Conservation (phyloP, 2,888 invertebrate species). For the Caenorhabditis sp. region DNA sequence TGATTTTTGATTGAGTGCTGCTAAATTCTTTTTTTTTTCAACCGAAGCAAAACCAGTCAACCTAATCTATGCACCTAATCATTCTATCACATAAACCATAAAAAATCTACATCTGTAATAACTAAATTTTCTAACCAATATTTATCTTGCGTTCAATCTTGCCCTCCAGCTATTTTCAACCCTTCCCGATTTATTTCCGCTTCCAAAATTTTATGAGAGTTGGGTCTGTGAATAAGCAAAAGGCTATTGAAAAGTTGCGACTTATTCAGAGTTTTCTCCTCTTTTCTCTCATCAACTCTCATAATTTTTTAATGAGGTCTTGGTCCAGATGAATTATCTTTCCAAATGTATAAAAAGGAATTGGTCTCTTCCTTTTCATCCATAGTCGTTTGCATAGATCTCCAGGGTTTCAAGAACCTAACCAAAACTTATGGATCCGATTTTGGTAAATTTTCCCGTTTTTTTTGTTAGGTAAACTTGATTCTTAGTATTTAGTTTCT, state of each 20-base stretch:
- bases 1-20: too few species aligned
- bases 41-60: too few species aligned
- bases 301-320: conserved; percentile 27
- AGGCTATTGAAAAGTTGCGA: neutral
- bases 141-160: neutral
- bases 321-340: conserved; percentile 30
- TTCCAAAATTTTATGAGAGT: neutral
- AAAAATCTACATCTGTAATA: neutral
- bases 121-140: conserved; percentile 1
- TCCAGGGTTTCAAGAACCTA: too few species aligned
- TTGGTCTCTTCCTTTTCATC: neutral
- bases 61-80: too few species aligned
- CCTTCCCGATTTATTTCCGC: neutral
- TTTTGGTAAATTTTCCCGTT: conserved; percentile 11
- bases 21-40: conserved; percentile 20
- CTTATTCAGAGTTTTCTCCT: conserved; percentile 1
- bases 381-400: neutral
- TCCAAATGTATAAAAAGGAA: conserved; percentile 22
- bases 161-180: conserved; percentile 3
- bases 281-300: conserved; percentile 6
- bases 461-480: neutral
- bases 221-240: neutral
- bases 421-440: conserved; percentile 8
- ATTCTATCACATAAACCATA: too few species aligned
- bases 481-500: too few species aligned